A percentile compares a stretch with the other conserved stretches of the same genome.
phyloP scores from a whole-genome alignment of 2,113 vertebrate genomes.

The Percopsis transmontana region DNA sequence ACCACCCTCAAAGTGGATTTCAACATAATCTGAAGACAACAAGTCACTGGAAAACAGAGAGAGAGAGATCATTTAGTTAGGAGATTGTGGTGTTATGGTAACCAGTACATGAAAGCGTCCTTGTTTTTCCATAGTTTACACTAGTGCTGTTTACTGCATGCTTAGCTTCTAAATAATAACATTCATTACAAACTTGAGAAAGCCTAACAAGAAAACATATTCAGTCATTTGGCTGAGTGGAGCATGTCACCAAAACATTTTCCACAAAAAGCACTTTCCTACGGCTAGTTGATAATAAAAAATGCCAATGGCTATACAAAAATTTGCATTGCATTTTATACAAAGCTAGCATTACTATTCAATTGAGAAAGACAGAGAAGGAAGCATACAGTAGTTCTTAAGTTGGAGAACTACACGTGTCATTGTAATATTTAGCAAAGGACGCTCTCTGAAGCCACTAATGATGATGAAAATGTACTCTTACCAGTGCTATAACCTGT shows the following conservation, averaged over 20 bases:
- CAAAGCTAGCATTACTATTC: neutral
- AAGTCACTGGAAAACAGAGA: constrained; percentile 83
- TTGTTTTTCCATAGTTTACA: neutral
- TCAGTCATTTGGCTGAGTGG: constrained; percentile 41
- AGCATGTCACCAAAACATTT: constrained; percentile 17
- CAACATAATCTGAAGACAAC: constrained; percentile 93
- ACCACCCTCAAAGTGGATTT: constrained; percentile 92
- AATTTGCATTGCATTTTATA: neutral
- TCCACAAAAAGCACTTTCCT: constrained; percentile 10
- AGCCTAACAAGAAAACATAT: constrained; percentile 19
- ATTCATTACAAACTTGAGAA: constrained; percentile 45
- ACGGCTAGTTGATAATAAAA: constrained; percentile 16
- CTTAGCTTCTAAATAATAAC: constrained; percentile 36
- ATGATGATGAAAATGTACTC: too few species aligned
- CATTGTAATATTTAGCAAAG: too few species aligned
- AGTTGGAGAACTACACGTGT: too few species aligned
- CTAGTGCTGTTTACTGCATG: constrained; percentile 20
- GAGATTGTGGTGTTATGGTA: constrained; percentile 20
- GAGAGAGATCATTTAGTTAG: constrained; percentile 41
- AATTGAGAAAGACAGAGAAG: too few species aligned
- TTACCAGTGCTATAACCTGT: too few species aligned
- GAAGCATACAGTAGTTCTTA: too few species aligned
- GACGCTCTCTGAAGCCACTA: too few species aligned
- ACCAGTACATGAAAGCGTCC: constrained; percentile 18
- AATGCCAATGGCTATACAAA: neutral